phyloP scores from a whole-genome alignment of 2,888 invertebrate genomes.

The Cerastis rubricosa region DNA sequence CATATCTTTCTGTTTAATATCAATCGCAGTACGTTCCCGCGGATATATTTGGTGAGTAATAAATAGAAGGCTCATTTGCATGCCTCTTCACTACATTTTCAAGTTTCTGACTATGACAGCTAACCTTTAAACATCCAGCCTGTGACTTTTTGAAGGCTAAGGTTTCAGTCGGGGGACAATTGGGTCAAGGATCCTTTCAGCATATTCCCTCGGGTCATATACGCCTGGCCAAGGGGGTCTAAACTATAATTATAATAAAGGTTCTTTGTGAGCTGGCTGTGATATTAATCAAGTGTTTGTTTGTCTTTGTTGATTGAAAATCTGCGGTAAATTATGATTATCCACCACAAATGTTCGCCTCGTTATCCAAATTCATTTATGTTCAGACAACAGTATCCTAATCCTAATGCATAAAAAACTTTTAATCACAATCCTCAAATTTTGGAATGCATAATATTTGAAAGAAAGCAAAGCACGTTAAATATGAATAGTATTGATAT shows the following conservation, averaged over 20 bases:
- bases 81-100: not conserved
- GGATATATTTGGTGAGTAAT: not conserved
- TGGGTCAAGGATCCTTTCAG: constrained; percentile 28
- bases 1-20: not conserved
- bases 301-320: not conserved
- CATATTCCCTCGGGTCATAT: constrained; percentile 17
- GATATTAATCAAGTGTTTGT: not conserved
- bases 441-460: not conserved
- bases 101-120: not conserved
- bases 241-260: constrained; percentile 10
- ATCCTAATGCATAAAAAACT: not conserved
- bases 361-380: not conserved
- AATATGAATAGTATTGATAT: not conserved
- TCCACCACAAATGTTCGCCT: not conserved
- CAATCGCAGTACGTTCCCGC: not conserved
- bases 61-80: not conserved
- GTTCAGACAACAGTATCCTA: not conserved
- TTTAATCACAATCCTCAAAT: too few species aligned
- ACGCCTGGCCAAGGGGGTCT: not conserved
- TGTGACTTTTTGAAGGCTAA: constrained; percentile 11
- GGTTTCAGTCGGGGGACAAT: not conserved
- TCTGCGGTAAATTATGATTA: not conserved
- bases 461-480: not conserved
- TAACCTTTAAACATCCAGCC: constrained; percentile 17
- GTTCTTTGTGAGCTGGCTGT: not conserved